Evolutionary conservation across 2,888 invertebrate genomes (phyloP), one percentile per base, ranked within the genome.

Genomic region (Acleris sparsana): DNA sequence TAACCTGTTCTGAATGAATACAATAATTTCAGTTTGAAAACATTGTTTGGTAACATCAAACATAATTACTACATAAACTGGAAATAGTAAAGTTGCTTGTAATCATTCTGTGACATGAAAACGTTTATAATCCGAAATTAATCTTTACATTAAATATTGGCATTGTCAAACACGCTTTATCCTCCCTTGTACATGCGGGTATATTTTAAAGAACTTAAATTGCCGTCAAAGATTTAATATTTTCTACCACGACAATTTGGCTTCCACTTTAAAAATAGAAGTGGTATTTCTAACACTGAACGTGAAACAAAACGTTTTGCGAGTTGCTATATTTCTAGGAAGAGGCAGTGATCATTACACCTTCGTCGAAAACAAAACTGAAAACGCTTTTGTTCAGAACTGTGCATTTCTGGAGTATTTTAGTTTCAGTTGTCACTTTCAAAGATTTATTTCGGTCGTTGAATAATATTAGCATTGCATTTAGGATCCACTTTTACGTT

Each of bases 201-300:
- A 25, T 1, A 7, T 46, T 25, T 53, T 39, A 59, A 39, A 49
- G 5, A 64, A 64, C 59, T 64, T 60, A 55, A 48, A 64, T 59
- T 64, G 59, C 48, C 59, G 53, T 53, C 48, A 1, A 17, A 16
- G 33, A 43, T 55, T 43, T 55, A 65, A 51, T 49, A 25, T 60
- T 65, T 55, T 49, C 64, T 60, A 20, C n/a, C 43, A n/a, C 49
- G 49, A 55, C 43, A 33, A 65, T 51, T 29, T 43, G n/a, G 11
- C 22, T 59, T 53, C 53, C 48, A 59, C 55, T 64, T 63, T 49
- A 43, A 59, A 65, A 65, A 60, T 60, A 65, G 60, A 29, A 49
- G 59, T 33, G 39, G 33, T 46, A 44, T 52, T 48, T 53, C 22
- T 59, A 39, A 59, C 59, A 29, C 20, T 48, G 48, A 46, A 29